Base-by-base conservation (phyloP, 2,797 vertebrate genomes). In the Nasua narica region DNA sequence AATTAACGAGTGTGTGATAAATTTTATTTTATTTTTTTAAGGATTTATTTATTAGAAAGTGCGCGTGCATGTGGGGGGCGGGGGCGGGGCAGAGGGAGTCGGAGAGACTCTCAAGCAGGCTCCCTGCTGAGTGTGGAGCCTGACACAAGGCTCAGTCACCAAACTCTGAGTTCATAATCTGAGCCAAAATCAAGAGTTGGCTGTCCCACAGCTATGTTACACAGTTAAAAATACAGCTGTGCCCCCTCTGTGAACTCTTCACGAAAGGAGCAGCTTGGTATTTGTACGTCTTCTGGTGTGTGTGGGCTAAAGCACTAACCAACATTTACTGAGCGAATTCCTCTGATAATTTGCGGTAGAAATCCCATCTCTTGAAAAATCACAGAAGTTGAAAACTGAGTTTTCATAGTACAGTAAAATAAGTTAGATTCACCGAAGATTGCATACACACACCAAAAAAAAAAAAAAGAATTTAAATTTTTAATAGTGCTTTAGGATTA, bases 401-500 rank as follows among this genome's bases (percentile, higher is more conserved):
- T 94, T 91, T 88, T 74, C 19, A 1, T 6, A 32, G 74, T 35
- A 15, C 16, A 8, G 1, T 37, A 32, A 62, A 94, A 52, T 46
- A 56, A 85, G 13, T 48, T 67, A n/a, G 52, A 54, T 37, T 69
- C 50, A 7, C 13, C 13, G 14, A 50, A 76, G 88, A 81, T 40
- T 35, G 12, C 88, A 56, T n/a, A 50, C 3, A 32, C 10, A 40
- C 23, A 12, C 83, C 35, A 25, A 35, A 23, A 29, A 54, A 15
- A 56, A 9, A 56, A 56, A 25, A 54, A 54, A 54, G 25, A n/a
- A n/a, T n/a, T n/a, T 1, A 58, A 76, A 83, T 19, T 58, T 88
- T 88, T 83, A 95, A 74, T 16, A 84, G 86, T 35, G 58, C 67
- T 69, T 77, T 81, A 93, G 70, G 89, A 87, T 94, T 93, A 23